A percentile compares a stretch with the other conserved stretches of the same genome.
Conservation (phyloP, 2,113 vertebrate genomes). For the Phrynosoma blainvillii region DNA sequence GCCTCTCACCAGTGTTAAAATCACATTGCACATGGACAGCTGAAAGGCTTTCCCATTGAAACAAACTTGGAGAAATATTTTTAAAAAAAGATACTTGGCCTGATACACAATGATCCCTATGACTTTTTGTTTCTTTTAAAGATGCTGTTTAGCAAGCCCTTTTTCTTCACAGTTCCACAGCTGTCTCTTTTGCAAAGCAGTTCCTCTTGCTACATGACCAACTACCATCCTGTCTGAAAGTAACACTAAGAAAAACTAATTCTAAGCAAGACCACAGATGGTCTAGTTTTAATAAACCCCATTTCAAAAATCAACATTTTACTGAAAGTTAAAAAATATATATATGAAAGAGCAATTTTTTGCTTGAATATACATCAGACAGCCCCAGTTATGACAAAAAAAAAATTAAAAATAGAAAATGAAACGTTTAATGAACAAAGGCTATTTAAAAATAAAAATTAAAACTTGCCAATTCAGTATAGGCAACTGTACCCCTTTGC, state of each 20-base stretch:
- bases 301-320: constrained; percentile 43
- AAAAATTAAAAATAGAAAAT: constrained; percentile 59
- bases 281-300: neutral
- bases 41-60: neutral
- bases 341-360: constrained; percentile 44
- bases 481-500: constrained; percentile 66
- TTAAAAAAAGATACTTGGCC: constrained; percentile 43
- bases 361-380: constrained; percentile 36
- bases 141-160: neutral
- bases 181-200: constrained; percentile 2
- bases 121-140: neutral
- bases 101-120: constrained; percentile 8
- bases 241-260: neutral
- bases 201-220: neutral
- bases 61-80: constrained; percentile 15
- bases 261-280: neutral
- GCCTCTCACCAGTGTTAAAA: constrained; percentile 39
- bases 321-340: constrained; percentile 65
- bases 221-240: neutral
- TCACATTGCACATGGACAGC: constrained; percentile 46
- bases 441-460: constrained; percentile 62
- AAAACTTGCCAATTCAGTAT: constrained; percentile 72
- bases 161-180: neutral
- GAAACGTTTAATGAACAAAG: constrained; percentile 66
- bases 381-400: constrained; percentile 64